Conservation (phyloP, 2,113 vertebrate species). For the Daboia siamensis region DNA sequence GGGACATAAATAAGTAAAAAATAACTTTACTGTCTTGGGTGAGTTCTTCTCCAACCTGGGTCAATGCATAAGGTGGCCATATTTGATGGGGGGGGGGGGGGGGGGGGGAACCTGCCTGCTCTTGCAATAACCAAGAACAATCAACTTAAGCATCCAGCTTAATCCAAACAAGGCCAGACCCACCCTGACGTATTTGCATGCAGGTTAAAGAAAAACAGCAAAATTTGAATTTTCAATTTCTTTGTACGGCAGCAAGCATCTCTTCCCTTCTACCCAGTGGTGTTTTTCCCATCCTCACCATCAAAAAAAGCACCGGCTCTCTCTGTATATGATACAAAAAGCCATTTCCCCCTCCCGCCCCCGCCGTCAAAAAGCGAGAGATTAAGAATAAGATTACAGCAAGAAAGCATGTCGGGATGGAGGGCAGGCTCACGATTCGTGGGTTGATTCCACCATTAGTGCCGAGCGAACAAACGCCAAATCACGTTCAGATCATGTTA, state of each 20-base stretch:
- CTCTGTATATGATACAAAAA: constrained; percentile 45
- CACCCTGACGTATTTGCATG: not conserved
- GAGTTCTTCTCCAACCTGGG: not conserved
- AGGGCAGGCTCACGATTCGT: constrained; percentile 70
- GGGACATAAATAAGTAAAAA: not conserved
- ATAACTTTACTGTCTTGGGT: not conserved
- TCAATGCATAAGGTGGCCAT: not conserved
- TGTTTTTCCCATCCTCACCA: constrained; percentile 46
- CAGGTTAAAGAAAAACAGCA: not conserved
- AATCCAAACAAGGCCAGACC: not conserved
- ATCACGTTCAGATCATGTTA: constrained; percentile 60
- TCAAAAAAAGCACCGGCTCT: constrained; percentile 54
- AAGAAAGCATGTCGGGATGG: constrained; percentile 81
- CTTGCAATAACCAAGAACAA: not conserved
- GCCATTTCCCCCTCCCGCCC: constrained; percentile 37
- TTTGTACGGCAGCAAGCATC: constrained; percentile 61
- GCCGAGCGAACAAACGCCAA: constrained; percentile 66
- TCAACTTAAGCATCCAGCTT: not conserved
- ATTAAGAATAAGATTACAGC: constrained; percentile 98
- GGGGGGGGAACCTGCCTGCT: not conserved
- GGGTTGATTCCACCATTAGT: constrained; percentile 81
- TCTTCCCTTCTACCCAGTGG: not conserved
- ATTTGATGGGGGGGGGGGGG: not conserved
- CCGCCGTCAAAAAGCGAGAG: constrained; percentile 72
- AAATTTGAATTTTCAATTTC: constrained; percentile 33